Percentiles rank a stretch among this genome's conserved stretches.
Evolutionary conservation across 2,888 invertebrate genomes (phyloP).

Genomic region (Molanna angustata): DNA sequence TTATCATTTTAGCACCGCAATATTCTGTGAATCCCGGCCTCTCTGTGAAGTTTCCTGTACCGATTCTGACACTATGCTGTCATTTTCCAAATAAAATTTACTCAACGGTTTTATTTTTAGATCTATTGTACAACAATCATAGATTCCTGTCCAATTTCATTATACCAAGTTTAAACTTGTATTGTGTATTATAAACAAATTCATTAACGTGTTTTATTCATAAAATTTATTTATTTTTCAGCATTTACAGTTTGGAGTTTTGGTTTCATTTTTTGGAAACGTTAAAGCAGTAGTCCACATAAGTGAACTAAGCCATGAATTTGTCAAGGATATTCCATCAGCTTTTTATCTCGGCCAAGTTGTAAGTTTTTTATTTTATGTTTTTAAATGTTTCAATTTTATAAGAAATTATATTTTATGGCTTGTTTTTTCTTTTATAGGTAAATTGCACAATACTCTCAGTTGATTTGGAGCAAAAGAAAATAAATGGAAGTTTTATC

Average conservation of each 20-base stretch:
- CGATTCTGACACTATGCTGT: too few relatives aligned
- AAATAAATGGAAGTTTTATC: slow-evolving; percentile 48
- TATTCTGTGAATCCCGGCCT: too few relatives aligned
- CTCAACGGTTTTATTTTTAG: too few relatives aligned
- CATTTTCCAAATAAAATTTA: too few relatives aligned
- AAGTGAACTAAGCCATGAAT: slow-evolving; percentile 40
- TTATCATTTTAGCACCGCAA: too few relatives aligned
- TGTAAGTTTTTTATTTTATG: slow-evolving; percentile 43
- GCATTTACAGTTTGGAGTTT: slow-evolving; percentile 45
- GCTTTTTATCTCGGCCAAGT: slow-evolving; percentile 61
- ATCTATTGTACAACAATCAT: too few relatives aligned
- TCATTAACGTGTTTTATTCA: too few relatives aligned
- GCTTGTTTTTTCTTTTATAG: slow-evolving; percentile 38
- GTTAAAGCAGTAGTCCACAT: slow-evolving; percentile 53
- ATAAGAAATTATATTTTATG: background rate
- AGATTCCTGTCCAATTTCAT: too few relatives aligned
- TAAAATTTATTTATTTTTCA: slow-evolving; percentile 36
- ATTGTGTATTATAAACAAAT: too few relatives aligned
- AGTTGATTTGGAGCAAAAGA: slow-evolving; percentile 42
- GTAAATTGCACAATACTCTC: slow-evolving; percentile 51
- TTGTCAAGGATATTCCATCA: slow-evolving; percentile 40
- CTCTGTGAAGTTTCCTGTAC: too few relatives aligned
- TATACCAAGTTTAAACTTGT: too few relatives aligned
- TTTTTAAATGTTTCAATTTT: background rate
- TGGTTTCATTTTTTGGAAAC: slow-evolving; percentile 60